Conservation (phyloP, 2,113 vertebrate species). For the Odontophorus gujanensis region DNA sequence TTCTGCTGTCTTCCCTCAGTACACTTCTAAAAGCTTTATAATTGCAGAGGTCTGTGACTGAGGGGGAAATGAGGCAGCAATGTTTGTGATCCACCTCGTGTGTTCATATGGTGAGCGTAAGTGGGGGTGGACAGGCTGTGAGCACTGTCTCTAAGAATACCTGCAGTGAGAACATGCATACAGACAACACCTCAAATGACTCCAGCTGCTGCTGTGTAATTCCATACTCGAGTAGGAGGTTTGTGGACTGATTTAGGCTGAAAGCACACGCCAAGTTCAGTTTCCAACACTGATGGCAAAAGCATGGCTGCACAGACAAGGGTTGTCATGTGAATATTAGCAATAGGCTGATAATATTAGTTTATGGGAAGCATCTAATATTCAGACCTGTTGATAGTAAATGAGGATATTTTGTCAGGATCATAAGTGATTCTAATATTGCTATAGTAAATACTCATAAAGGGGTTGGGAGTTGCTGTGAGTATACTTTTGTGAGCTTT, state of each 20-base stretch:
- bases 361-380: neutral
- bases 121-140: neutral
- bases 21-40: neutral
- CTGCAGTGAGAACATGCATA: neutral
- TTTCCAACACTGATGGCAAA: neutral
- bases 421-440: neutral
- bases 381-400: neutral
- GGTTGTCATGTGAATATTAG: neutral
- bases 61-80: neutral
- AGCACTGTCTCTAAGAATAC: neutral
- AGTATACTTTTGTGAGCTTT: neutral
- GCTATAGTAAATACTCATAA: neutral
- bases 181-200: neutral
- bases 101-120: neutral
- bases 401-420: neutral
- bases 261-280: neutral
- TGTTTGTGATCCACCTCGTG: neutral
- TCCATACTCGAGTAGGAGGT: neutral
- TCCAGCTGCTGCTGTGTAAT: neutral
- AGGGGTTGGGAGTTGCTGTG: neutral
- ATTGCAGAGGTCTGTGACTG: neutral
- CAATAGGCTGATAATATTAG: neutral
- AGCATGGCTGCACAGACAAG: neutral
- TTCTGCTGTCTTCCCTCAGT: neutral
- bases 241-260: neutral